Evolutionary conservation across 2,888 invertebrate species (phyloP), one percentile per base, ranked within the genome.

Genomic region (Tipula confusa): DNA sequence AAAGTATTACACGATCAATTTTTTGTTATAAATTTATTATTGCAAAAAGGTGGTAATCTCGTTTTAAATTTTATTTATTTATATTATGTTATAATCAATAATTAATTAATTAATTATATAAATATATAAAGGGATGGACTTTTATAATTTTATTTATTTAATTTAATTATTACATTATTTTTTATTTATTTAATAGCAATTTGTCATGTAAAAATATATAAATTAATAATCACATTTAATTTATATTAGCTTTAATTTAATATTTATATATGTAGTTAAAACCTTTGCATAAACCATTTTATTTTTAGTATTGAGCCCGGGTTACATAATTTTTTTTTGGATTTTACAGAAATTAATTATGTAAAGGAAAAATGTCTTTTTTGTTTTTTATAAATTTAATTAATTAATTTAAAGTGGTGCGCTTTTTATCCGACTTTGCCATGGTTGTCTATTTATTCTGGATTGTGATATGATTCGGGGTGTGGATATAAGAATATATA

Each of bases 201-300:
- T 64, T 64, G 64, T 64, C 64, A 64, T 64, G 64, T 64, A 64
- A 64, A 64, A 64, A 64, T 64, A 64, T 64, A 64, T 64, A 64
- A 33, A 64, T 64, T 7, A 24, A 7, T 64, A 64, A 64, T 64
- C 64, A 64, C 24, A 64, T 64, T 64, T 64, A 64, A 64, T 64
- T 64, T 64, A 64, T 64, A 33, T 33, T 33, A 9, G 6, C 11
- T 9, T 33, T 33, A 33, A 6, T 33, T 9, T 33, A 33, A 33
- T 33, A 24, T 2, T 64, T 64, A 24, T 64, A 43, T 43, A 6
- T 15, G 3, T 43, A 24, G 24, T 24, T 24, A 24, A 64, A 64
- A 64, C 64, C 64, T 64, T 64, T 64, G 24, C 64, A 24, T 64
- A 43, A 3, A n/a, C 15, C 24, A 24, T 43, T 24, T 11, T 43